Conservation (phyloP, 1,140 invertebrate genomes). For the Rhopalosiphum padi region DNA sequence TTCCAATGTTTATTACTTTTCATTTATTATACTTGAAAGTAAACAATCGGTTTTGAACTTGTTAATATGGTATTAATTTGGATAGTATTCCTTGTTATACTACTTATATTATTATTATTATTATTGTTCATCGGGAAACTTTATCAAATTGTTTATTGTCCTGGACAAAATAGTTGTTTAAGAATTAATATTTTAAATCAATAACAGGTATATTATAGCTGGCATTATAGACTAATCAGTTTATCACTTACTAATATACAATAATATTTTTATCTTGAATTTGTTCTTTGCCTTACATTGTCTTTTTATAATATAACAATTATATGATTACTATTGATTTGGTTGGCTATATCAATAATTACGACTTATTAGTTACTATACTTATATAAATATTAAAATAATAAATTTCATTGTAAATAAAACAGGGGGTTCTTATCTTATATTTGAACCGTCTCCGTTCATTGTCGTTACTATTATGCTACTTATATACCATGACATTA, state of each 20-base stretch:
- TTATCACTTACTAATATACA: neutral
- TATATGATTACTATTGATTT: neutral
- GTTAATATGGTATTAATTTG: neutral
- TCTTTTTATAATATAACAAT: neutral
- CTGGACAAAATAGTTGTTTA: neutral
- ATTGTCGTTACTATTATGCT: neutral
- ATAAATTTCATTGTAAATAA: neutral
- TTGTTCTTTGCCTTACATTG: neutral
- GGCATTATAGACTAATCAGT: neutral
- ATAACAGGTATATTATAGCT: neutral
- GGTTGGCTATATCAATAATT: neutral
- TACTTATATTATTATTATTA: neutral
- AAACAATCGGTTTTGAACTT: neutral
- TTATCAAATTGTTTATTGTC: neutral
- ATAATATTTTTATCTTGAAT: slow-evolving; percentile 1
- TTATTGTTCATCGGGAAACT: neutral
- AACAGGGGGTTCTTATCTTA: neutral
- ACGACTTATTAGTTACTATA: neutral
- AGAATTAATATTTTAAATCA: neutral
- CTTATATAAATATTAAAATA: neutral
- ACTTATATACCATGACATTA: neutral
- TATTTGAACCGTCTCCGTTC: neutral
- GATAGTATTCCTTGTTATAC: neutral
- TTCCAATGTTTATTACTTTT: neutral
- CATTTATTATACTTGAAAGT: neutral